These are phyloP conservation scores for Branchipolynoe longqiensis DNA, from an alignment of 2,888 invertebrate species.

Conservation along the genomic window DNA sequence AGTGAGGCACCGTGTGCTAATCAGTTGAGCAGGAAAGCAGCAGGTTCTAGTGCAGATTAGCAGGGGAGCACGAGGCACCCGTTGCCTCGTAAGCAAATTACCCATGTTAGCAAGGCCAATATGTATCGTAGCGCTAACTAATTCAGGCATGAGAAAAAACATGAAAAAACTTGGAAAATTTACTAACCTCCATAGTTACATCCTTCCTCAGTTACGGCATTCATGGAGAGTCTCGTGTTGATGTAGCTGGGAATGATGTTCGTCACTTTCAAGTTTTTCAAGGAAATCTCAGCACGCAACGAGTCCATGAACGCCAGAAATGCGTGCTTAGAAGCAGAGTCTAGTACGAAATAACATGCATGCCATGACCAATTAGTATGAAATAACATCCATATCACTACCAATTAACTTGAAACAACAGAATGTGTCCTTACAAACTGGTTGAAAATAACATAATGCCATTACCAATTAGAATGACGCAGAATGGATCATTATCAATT, in stretches of 20 bases:
- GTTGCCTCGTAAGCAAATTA: too few species aligned
- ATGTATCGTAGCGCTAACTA: background rate
- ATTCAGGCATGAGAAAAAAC: background rate
- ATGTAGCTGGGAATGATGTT: constrained; percentile 95
- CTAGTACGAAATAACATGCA: constrained; percentile 69
- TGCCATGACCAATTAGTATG: too few species aligned
- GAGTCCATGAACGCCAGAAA: constrained; percentile 96
- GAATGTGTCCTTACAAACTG: background rate
- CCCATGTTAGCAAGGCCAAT: too few species aligned
- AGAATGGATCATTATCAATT: too few species aligned
- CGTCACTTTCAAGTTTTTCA: constrained; percentile 90
- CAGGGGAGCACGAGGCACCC: too few species aligned
- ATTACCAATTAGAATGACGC: too few species aligned
- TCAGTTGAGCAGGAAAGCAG: too few species aligned
- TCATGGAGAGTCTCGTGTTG: constrained; percentile 93
- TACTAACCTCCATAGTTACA: constrained; percentile 81
- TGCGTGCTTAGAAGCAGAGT: constrained; percentile 96
- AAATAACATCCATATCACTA: constrained; percentile 19
- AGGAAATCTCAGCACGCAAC: constrained; percentile 91
- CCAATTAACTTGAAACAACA: background rate
- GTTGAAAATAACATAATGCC: too few species aligned
- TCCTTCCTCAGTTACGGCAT: constrained; percentile 93
- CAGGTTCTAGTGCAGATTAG: too few species aligned
- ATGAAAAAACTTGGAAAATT: background rate
- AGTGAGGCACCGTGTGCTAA: too few species aligned